Evolutionary conservation across 2,888 invertebrate genomes (phyloP), one percentile per base, ranked within the genome.

Genomic region (Dryobotodes eremita): DNA sequence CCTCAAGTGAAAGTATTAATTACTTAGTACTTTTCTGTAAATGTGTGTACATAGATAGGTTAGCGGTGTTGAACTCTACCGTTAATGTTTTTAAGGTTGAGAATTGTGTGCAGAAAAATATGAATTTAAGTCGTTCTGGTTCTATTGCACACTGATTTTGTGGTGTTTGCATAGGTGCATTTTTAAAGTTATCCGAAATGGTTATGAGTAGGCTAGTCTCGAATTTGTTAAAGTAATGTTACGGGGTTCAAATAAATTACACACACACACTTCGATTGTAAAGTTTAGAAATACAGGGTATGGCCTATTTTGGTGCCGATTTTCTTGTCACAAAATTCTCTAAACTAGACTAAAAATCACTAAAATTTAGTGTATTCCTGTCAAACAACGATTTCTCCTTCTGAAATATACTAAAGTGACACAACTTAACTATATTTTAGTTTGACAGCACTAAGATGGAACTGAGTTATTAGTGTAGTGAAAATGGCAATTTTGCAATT

Each of bases 1-100:
- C 83, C 89, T 96, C 1, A 96, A 96, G 89, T 96, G 92, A 95
- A 90, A 46, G 65, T 62, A 53, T 50, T 42, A 17, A 75, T 57
- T 20, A 13, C 15, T 50, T 87, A 85, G 79, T 88, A 74, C 57
- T 77, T 80, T 85, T 79, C 71, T 90, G 89, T 92, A 90, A 86
- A 92, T 91, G 83, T 91, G 85, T 91, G 90, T 89, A 91, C 75
- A 91, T 87, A 90, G 72, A 75, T 87, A 88, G 84, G 77, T 66
- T 88, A 83, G 83, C 66, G 76, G 78, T 77, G 79, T 85, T 87
- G 80, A 87, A 80, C 64, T 85, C 71, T 83, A 74, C 83, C 62
- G 59, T 77, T 72, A 73, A 73, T 61, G 20, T 62, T 15, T 36
- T 70, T 87, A 84, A 84, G 66, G 65, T 84, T 77, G 71, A 77